phyloP scores from a whole-genome alignment of 1,140 invertebrate genomes.

The Drosophila kikkawai region DNA sequence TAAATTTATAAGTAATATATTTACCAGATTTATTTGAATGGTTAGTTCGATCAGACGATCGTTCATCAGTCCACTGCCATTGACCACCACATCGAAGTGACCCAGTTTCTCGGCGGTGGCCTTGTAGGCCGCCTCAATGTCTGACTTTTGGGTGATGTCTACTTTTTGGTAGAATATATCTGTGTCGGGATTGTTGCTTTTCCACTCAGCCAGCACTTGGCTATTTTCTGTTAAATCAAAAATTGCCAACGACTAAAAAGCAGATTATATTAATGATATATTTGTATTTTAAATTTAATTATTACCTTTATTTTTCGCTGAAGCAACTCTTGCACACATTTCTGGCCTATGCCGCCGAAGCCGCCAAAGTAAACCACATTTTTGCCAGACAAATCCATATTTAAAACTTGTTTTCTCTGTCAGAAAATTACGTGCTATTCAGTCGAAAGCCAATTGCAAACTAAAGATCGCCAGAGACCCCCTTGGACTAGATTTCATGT shows the following conservation, averaged over 20 bases:
- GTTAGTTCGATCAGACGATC: slow-evolving; percentile 57
- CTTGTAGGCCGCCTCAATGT: slow-evolving; percentile 65
- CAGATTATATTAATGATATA: neutral
- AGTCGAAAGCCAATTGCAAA: neutral
- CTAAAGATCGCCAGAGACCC: slow-evolving; percentile 11
- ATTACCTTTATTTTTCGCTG: slow-evolving; percentile 49
- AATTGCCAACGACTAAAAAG: slow-evolving; percentile 51
- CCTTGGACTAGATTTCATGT: neutral
- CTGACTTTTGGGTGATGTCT: slow-evolving; percentile 61
- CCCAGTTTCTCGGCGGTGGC: slow-evolving; percentile 23
- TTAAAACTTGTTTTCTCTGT: neutral
- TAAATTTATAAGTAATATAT: too few relatives aligned
- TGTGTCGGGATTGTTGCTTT: slow-evolving; percentile 15
- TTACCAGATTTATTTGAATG: slow-evolving; percentile 70
- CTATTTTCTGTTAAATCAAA: slow-evolving; percentile 60
- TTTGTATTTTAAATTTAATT: neutral
- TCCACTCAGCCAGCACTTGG: slow-evolving; percentile 42
- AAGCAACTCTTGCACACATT: slow-evolving; percentile 54
- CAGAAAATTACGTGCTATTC: slow-evolving; percentile 1
- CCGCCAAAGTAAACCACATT: slow-evolving; percentile 81
- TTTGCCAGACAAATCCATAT: slow-evolving; percentile 71
- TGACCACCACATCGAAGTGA: slow-evolving; percentile 71
- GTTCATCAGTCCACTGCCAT: slow-evolving; percentile 71
- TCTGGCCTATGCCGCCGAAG: slow-evolving; percentile 78
- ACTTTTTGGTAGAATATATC: slow-evolving; percentile 54